Evolutionary conservation across 2,888 invertebrate genomes (phyloP).

Genomic region (Andricus quercusramuli): DNA sequence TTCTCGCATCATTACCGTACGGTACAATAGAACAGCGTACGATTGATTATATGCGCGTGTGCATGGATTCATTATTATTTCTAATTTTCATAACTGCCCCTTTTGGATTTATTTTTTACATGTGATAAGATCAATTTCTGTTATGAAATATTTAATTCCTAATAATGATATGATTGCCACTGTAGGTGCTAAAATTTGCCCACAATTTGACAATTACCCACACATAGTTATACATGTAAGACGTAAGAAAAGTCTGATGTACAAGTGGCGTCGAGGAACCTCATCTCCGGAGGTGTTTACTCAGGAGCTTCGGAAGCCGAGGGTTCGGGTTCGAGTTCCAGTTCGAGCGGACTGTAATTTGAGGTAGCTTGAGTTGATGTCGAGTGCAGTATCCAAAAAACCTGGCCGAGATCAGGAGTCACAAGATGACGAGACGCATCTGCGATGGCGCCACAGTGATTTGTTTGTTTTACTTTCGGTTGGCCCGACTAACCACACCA

Average conservation of each 20-base stretch:
- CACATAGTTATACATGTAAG: slow-evolving; percentile 24
- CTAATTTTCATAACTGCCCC: too few species aligned
- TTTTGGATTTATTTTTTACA: too few species aligned
- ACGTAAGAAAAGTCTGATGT: slow-evolving; percentile 49
- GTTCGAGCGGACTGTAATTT: slow-evolving; percentile 47
- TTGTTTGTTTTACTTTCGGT: slow-evolving; percentile 68
- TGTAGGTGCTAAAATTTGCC: too few species aligned
- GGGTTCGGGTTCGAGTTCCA: slow-evolving; percentile 69
- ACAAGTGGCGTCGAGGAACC: slow-evolving; percentile 72
- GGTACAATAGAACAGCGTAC: too few species aligned
- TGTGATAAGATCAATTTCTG: too few species aligned
- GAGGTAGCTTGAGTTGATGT: slow-evolving; percentile 40
- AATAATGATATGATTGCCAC: too few species aligned
- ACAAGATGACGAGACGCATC: slow-evolving; percentile 75
- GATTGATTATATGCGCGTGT: too few species aligned
- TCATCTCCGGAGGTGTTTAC: slow-evolving; percentile 69
- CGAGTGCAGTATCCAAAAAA: slow-evolving; percentile 43
- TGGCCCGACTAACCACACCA: slow-evolving; percentile 42
- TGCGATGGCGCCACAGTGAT: slow-evolving; percentile 77
- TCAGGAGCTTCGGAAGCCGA: slow-evolving; percentile 69
- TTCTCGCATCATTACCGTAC: too few species aligned
- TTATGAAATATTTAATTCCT: too few species aligned
- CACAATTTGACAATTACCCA: too few species aligned
- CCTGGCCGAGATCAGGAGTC: slow-evolving; percentile 51
- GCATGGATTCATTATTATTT: too few species aligned